Evolutionary conservation across 2,797 vertebrate species (phyloP).

Genomic region (Uromys caudimaculatus): DNA sequence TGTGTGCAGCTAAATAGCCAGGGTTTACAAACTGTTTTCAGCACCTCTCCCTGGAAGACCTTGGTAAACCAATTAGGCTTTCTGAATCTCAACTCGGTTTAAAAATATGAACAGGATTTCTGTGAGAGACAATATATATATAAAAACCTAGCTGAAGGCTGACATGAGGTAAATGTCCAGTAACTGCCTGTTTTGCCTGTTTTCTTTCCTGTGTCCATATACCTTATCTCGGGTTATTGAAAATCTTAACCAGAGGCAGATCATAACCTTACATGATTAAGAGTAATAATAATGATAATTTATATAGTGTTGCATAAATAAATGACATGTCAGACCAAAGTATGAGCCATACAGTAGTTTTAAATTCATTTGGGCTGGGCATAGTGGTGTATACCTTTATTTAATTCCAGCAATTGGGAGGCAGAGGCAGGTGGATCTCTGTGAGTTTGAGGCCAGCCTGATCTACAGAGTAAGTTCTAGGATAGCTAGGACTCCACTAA

Average conservation of each 20-base stretch:
- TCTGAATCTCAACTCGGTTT: constrained; percentile 7
- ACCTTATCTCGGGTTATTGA: background rate
- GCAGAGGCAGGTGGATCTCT: background rate
- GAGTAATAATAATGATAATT: background rate
- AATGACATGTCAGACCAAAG: background rate
- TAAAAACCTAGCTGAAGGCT: background rate
- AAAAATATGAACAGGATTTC: background rate
- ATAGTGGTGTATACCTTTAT: background rate
- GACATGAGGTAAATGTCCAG: background rate
- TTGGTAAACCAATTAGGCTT: background rate
- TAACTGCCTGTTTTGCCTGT: background rate
- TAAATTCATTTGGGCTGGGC: background rate
- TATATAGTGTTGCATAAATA: background rate
- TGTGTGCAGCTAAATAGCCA: background rate
- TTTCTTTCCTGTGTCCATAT: background rate
- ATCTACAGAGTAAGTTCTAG: background rate
- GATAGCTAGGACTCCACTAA: background rate
- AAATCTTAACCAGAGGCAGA: background rate
- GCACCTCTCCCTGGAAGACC: background rate
- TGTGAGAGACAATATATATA: background rate
- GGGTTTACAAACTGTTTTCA: background rate
- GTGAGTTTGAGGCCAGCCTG: background rate
- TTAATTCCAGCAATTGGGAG: background rate
- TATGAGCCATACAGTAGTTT: background rate
- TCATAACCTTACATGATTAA: background rate